Evolutionary conservation across 2,113 vertebrate species (phyloP).

Genomic region (Grantiella picta): DNA sequence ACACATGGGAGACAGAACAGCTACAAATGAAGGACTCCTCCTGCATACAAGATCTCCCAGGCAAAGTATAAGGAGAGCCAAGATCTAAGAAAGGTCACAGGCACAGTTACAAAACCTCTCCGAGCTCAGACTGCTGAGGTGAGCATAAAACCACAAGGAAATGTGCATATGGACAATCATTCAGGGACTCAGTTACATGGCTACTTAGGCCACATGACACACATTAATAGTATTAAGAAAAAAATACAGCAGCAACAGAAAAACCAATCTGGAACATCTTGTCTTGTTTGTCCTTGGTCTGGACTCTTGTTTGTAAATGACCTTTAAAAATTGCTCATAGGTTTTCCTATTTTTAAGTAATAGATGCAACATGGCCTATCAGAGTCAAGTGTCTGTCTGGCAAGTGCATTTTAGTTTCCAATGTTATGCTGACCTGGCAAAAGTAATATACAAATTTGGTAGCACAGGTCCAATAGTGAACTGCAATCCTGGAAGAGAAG

Average conservation of each 20-base stretch:
- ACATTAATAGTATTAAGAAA: background rate
- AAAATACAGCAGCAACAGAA: background rate
- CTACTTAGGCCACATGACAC: background rate
- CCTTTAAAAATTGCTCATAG: background rate
- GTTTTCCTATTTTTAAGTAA: background rate
- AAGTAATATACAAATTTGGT: background rate
- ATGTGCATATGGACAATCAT: background rate
- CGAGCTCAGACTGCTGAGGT: background rate
- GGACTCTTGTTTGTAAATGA: background rate
- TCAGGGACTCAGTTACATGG: background rate
- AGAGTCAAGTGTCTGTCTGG: background rate
- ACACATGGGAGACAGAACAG: background rate
- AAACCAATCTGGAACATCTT: background rate
- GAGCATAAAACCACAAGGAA: background rate
- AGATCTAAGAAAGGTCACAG: background rate
- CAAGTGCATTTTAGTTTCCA: background rate
- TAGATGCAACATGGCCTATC: background rate
- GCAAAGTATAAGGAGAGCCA: background rate
- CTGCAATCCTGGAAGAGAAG: background rate
- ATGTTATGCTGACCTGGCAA: background rate
- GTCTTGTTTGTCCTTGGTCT: background rate
- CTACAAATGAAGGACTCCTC: background rate
- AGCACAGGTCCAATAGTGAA: background rate
- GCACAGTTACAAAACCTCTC: background rate
- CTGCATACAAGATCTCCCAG: rapidly evolving